Evolutionary conservation across 2,888 invertebrate genomes (phyloP), one percentile per base, ranked within the genome.

Genomic region (Caenorhabditis angaria): DNA sequence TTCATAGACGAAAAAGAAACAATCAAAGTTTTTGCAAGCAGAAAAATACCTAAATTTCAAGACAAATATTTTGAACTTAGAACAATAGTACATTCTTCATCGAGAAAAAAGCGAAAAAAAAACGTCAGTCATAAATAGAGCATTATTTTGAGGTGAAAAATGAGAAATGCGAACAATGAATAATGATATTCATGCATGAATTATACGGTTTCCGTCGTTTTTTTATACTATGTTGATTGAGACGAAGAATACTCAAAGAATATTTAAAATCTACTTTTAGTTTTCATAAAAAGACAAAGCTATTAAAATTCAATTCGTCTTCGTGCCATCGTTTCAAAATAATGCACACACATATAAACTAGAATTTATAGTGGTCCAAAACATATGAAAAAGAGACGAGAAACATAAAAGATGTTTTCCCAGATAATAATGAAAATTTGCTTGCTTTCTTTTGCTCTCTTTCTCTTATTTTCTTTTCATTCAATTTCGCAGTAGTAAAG

Each of bases 111-210:
- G n/a, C n/a, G 18, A 41, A 10, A 14, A 5, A 14, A 14, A 41
- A 41, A 12, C 18, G 41, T 14, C 41, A 41, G 41, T 14, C 41
- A 32, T 32, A 10, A 32, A 32, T 32, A 41, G 41, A 41, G 41
- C 41, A 41, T 41, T 41, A 41, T 41, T 41, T 41, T 18, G 20
- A 35, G 41, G 14, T 51, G 58, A 64, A 58, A 64, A 58, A 35
- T n/a, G 57, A 58, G 35, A 61, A 51, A 48, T 22, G 1, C n/a
- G 51, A 32, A 8, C 28, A 59, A 35, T 41, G 35, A 20, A 32
- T 32, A 27, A n/a, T 41, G 25, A 57, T 57, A 27, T 27, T 54
- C 54, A 28, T 27, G 25, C 54, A 41, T 41, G 41, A 41, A 41
- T 41, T 41, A 41, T 41, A 54, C 14, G 20, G 4, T 27, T 25